Percentiles rank a stretch among this genome's conserved stretches.
phyloP scores from a whole-genome alignment of 2,888 invertebrate species.

The Chaetogeoica ovagalla region DNA sequence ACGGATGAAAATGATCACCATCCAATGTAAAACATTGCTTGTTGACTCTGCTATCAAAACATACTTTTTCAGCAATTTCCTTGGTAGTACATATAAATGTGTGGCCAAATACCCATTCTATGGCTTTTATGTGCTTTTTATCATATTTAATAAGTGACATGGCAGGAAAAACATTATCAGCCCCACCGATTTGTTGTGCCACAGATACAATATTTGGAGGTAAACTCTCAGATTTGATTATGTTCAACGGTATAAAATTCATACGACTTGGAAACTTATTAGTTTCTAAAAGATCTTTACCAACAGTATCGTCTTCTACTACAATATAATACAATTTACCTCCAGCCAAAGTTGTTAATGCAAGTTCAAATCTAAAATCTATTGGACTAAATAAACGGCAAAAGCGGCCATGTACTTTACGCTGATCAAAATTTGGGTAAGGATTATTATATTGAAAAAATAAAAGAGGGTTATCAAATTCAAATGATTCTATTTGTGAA shows the following conservation, averaged over 20 bases:
- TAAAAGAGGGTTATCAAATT: slow-evolving; percentile 63
- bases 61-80: slow-evolving; percentile 77
- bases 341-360: slow-evolving; percentile 84
- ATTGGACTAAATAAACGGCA: slow-evolving; percentile 76
- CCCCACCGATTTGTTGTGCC: slow-evolving; percentile 48
- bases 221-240: slow-evolving; percentile 64
- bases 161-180: slow-evolving; percentile 70
- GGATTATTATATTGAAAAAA: slow-evolving; percentile 79
- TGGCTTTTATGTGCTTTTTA: slow-evolving; percentile 69
- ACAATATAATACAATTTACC: slow-evolving; percentile 86
- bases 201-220: slow-evolving; percentile 10
- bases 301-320: slow-evolving; percentile 82
- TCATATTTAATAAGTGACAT: slow-evolving; percentile 76
- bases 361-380: slow-evolving; percentile 72
- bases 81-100: slow-evolving; percentile 83
- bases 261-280: slow-evolving; percentile 79
- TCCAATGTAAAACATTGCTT: slow-evolving; percentile 82
- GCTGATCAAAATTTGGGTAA: slow-evolving; percentile 70
- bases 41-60: slow-evolving; percentile 72
- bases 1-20: slow-evolving; percentile 89
- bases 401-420: slow-evolving; percentile 76
- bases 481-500: slow-evolving; percentile 48
- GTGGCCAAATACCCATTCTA: slow-evolving; percentile 86
- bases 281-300: slow-evolving; percentile 79
- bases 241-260: slow-evolving; percentile 90